Percentiles rank a stretch among this genome's conserved stretches.
phyloP scores from a whole-genome alignment of 2,797 vertebrate species.

The Choloepus didactylus region DNA sequence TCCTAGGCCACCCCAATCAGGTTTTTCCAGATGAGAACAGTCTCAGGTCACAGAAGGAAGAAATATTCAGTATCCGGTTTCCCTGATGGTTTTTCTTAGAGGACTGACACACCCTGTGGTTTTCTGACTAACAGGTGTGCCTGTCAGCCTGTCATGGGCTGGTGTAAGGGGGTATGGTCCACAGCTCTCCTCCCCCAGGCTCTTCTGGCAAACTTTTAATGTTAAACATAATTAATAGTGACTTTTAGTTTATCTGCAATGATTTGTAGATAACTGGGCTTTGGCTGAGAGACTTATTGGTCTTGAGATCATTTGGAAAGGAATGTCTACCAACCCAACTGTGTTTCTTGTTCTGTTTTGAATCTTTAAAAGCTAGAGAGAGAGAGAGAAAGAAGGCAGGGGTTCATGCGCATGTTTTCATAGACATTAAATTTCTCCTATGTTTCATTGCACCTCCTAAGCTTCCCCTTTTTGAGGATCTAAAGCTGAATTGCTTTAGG shows the following conservation, averaged over 20 bases:
- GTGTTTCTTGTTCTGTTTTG: background rate
- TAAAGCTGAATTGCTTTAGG: background rate
- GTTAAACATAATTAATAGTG: background rate
- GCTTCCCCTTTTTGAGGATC: background rate
- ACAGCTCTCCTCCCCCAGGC: too few relatives aligned
- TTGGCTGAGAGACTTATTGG: background rate
- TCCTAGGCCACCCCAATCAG: too few relatives aligned
- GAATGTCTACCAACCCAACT: background rate
- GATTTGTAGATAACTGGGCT: background rate
- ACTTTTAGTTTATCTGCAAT: background rate
- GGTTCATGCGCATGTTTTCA: slow-evolving; percentile 12
- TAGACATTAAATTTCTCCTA: background rate
- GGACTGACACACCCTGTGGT: too few relatives aligned
- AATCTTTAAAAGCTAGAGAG: background rate
- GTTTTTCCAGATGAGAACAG: too few relatives aligned
- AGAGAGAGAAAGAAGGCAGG: slow-evolving; percentile 49
- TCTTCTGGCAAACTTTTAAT: background rate
- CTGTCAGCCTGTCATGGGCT: too few relatives aligned
- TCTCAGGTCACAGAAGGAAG: too few relatives aligned
- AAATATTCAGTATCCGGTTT: too few relatives aligned
- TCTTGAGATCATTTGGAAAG: background rate
- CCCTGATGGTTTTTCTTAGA: too few relatives aligned
- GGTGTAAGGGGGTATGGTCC: too few relatives aligned
- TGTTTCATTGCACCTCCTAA: slow-evolving; percentile 8
- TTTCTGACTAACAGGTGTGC: too few relatives aligned